phyloP scores from a whole-genome alignment of 2,113 vertebrate genomes.

The Chionomys nivalis region DNA sequence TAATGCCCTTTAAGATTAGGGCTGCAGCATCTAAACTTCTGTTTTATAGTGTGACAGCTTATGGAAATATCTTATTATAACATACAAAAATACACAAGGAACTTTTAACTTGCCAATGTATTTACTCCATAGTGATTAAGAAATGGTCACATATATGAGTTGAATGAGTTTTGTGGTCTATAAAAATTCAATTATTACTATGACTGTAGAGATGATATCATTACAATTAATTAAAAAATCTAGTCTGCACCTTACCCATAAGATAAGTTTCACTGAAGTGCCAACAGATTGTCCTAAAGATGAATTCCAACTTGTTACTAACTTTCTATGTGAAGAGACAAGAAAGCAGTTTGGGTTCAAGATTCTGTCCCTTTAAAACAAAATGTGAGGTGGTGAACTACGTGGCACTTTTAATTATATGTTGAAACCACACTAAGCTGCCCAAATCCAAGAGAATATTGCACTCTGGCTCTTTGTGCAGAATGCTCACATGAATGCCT shows the following conservation, averaged over 20 bases:
- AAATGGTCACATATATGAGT: constrained; percentile 20
- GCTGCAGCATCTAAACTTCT: not conserved
- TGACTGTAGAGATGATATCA: constrained; percentile 25
- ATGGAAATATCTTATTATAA: not conserved
- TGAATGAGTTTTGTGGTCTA: constrained; percentile 37
- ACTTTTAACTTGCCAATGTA: constrained; percentile 1
- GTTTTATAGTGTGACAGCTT: constrained; percentile 8
- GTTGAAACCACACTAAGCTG: constrained; percentile 65
- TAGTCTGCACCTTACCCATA: constrained; percentile 22
- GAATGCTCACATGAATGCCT: constrained; percentile 60
- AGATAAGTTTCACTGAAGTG: not conserved
- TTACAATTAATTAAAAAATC: constrained; percentile 1
- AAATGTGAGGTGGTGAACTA: constrained; percentile 62
- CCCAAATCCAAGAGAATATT: constrained; percentile 66
- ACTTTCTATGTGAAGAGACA: constrained; percentile 54
- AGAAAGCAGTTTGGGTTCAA: constrained; percentile 59
- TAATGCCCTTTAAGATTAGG: not conserved
- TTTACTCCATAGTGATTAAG: constrained; percentile 24
- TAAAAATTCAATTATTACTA: constrained; percentile 23
- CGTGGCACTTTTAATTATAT: constrained; percentile 65
- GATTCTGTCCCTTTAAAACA: constrained; percentile 71
- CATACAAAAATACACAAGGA: constrained; percentile 21
- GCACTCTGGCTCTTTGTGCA: constrained; percentile 63
- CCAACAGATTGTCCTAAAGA: constrained; percentile 48
- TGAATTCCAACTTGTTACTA: constrained; percentile 35